These are phyloP conservation scores for Lasioglossum vierecki DNA, from an alignment of 2,888 invertebrate species.

Conservation along the genomic window DNA sequence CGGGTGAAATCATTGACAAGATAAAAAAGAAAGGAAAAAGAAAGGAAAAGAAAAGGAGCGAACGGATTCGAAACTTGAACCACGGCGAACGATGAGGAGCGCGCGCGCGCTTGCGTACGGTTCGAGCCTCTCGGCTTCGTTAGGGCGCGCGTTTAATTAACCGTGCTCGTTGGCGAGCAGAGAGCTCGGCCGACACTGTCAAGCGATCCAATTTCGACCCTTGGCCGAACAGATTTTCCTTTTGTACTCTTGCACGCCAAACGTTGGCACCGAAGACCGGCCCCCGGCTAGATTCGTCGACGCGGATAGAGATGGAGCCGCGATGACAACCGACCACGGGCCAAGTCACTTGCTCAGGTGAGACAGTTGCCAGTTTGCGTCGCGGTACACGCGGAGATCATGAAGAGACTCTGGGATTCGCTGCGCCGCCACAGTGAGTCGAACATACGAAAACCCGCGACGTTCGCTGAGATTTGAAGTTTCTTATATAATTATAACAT, in stretches of 20 bases:
- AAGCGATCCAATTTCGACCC: constrained; percentile 69
- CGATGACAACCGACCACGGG: constrained; percentile 19
- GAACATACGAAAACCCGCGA: too few species aligned
- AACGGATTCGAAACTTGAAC: neutral
- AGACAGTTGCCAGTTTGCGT: constrained; percentile 1
- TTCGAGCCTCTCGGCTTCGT: neutral
- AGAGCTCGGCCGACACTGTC: constrained; percentile 67
- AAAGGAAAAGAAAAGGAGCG: neutral
- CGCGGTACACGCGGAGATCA: neutral
- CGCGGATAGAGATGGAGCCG: constrained; percentile 59
- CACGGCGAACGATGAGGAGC: neutral
- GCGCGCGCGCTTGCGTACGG: neutral
- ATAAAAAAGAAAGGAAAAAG: neutral
- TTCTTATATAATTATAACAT: too few species aligned
- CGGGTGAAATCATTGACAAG: constrained; percentile 11
- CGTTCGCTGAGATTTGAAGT: too few species aligned
- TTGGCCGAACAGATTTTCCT: constrained; percentile 67
- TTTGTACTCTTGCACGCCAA: constrained; percentile 59
- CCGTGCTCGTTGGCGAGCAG: constrained; percentile 65
- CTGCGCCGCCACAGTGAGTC: neutral
- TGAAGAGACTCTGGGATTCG: neutral
- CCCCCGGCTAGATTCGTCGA: constrained; percentile 38
- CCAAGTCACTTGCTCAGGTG: neutral
- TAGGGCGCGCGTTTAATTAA: constrained; percentile 61
- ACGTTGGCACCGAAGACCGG: constrained; percentile 56